Percentiles rank a stretch among this genome's conserved stretches.
Conservation (phyloP, 2,797 vertebrate species). For the Xenops minutus region DNA sequence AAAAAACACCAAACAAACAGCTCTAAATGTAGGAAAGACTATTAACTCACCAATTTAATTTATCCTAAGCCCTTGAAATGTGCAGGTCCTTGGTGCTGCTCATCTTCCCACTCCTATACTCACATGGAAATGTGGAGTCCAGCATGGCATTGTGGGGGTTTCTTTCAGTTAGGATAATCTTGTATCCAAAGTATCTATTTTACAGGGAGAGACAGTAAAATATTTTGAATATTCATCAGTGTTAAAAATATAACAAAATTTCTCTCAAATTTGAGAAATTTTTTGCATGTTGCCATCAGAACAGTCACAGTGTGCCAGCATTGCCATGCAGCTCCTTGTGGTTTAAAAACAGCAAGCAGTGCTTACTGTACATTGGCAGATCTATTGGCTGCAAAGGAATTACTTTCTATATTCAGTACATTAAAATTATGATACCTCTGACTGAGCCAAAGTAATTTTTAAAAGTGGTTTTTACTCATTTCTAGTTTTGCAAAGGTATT, state of each 20-base stretch:
- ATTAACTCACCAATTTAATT: background rate
- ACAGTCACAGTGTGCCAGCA: background rate
- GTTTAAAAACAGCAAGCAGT: background rate
- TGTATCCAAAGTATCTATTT: background rate
- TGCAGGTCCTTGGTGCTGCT: background rate
- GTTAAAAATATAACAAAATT: background rate
- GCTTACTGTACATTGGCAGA: background rate
- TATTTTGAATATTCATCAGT: background rate
- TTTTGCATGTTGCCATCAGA: background rate
- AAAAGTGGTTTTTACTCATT: background rate
- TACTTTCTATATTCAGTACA: background rate
- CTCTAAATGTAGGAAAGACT: background rate
- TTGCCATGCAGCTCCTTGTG: background rate
- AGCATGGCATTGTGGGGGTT: fast-evolving
- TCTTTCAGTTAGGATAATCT: background rate
- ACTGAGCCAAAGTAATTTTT: background rate
- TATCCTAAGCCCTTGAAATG: background rate
- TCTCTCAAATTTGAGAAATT: background rate
- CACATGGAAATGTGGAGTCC: background rate
- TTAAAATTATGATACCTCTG: background rate
- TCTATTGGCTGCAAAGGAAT: background rate
- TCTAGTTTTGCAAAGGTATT: background rate
- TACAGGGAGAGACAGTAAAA: background rate
- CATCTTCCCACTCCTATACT: background rate
- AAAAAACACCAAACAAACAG: background rate